Evolutionary conservation across 2,888 invertebrate species (phyloP).

Genomic region (Actias luna): DNA sequence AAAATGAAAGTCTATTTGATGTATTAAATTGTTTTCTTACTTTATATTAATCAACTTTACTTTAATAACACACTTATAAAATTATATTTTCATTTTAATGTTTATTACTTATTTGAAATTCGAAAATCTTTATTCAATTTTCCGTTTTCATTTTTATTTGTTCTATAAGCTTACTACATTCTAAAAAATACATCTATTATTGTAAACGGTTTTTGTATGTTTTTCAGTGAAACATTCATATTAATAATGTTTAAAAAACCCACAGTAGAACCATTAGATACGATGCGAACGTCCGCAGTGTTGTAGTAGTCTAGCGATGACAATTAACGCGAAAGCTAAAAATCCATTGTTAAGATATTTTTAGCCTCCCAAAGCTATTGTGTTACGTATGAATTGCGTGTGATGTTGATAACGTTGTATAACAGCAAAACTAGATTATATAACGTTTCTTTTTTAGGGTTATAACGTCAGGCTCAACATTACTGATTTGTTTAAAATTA

Average conservation of each 20-base stretch:
- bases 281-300: conserved; percentile 22
- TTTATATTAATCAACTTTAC: too few species aligned
- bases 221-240: neutral
- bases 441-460: conserved; percentile 10
- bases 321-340: conserved; percentile 24
- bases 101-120: too few species aligned
- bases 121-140: too few species aligned
- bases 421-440: conserved; percentile 11
- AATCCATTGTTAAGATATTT: conserved; percentile 32
- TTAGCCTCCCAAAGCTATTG: conserved; percentile 25
- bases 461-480: neutral
- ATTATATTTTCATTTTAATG: too few species aligned
- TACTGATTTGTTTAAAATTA: neutral
- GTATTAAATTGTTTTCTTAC: too few species aligned
- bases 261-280: conserved; percentile 16
- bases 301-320: conserved; percentile 24
- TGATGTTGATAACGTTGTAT: conserved; percentile 13
- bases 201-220: neutral
- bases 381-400: conserved; percentile 17
- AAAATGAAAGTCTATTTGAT: too few species aligned
- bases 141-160: too few species aligned
- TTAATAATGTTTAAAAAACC: neutral
- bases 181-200: too few species aligned
- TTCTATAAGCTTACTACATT: too few species aligned
- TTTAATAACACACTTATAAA: too few species aligned